Base-by-base conservation (phyloP, 2,888 invertebrate genomes). In the Ypsolopha scabrella region DNA sequence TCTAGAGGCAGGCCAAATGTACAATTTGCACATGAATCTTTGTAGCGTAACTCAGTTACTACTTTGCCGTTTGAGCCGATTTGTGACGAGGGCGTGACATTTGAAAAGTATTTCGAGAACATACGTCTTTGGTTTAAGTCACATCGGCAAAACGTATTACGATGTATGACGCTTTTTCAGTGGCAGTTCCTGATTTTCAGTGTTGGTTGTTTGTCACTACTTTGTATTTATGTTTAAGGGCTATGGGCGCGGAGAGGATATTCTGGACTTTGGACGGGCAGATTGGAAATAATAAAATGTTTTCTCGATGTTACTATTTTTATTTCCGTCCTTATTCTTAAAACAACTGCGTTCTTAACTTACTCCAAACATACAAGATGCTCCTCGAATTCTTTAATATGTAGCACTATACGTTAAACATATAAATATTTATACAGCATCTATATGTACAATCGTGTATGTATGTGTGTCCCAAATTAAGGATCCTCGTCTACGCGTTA, bases 401-500 rank as follows among this genome's bases (percentile, higher is more conserved):
- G 67, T 70, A 70, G 65, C 64, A 68, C 71, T 64, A 70, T 63
- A 75, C 65, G 61, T 73, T 70, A 73, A 70, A 68, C 75, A 77
- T 80, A 80, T 74, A 75, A 75, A 75, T 80, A 79, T 78, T 72
- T 81, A 77, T 82, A 85, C 79, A 85, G 81, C 79, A 78, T 82
- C 79, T 76, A 80, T 85, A 85, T 83, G 76, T 85, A 85, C 85
- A 85, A 63, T 66, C 37, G 46, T 8, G 65, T 62, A 73, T 75
- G 70, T 68, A 69, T 75, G 77, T 76, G 73, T 24, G 24, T 67
- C 65, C 62, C 13, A 37, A 14, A 10, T n/a, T 39, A 35, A 34
- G 24, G 54, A 57, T 36, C 53, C 53, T 54, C 41, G n/a, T 41
- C 52, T 48, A 51, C 56, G 13, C 34, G 33, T 38, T 33, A 50